phyloP scores from a whole-genome alignment of 1,140 invertebrate genomes.

The Frieseomelitta varia region DNA sequence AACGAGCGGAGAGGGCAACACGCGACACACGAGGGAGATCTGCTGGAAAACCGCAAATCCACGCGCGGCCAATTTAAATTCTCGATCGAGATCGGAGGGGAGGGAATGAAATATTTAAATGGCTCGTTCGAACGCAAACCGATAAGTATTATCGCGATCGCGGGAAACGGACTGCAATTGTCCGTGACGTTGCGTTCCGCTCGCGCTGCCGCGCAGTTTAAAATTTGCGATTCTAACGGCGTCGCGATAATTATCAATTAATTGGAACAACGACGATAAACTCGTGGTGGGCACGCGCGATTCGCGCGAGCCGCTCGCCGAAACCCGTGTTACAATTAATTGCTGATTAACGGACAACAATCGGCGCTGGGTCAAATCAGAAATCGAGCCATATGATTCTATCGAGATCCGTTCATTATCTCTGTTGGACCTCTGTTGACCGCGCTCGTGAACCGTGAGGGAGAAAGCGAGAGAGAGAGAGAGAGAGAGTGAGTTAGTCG shows the following conservation, averaged over 20 bases:
- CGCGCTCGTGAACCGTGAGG: conserved; percentile 44
- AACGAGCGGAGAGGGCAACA: neutral
- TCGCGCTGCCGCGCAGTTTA: neutral
- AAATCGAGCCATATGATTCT: conserved; percentile 62
- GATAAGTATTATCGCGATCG: conserved; percentile 20
- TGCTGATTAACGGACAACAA: conserved; percentile 61
- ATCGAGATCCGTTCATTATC: conserved; percentile 56
- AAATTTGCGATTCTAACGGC: conserved; percentile 8
- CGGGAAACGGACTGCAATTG: neutral
- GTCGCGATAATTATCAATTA: conserved; percentile 29
- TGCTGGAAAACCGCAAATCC: neutral
- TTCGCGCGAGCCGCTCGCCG: neutral
- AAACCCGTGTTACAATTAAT: conserved; percentile 54
- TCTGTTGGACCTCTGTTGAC: conserved; percentile 54
- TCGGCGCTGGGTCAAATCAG: conserved; percentile 42
- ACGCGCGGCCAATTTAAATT: conserved; percentile 3
- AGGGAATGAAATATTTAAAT: conserved; percentile 24
- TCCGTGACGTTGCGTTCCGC: neutral
- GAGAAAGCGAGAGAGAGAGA: neutral
- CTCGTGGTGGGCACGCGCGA: conserved; percentile 1
- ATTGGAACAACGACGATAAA: conserved; percentile 34
- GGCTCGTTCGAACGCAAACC: neutral
- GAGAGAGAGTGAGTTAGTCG: conserved; percentile 54
- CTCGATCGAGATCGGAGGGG: neutral
- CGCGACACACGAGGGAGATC: neutral